Evolutionary conservation across 2,888 invertebrate genomes (phyloP).

Genomic region (Pachliopta kotzebuea): DNA sequence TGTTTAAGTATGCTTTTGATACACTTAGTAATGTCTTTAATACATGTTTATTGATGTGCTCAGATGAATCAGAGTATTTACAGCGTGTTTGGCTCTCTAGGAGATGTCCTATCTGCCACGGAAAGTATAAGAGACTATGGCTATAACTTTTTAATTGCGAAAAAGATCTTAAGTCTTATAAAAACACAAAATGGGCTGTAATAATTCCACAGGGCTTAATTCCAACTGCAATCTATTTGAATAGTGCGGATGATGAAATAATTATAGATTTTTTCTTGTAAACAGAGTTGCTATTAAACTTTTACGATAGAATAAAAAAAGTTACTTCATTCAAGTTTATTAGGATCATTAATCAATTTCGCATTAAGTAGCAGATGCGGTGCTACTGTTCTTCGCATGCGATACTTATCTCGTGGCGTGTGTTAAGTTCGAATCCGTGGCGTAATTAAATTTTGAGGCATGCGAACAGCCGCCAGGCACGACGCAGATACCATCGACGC

Average conservation of each 20-base stretch:
- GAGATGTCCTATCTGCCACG: too few species aligned
- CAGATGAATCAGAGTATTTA: background rate
- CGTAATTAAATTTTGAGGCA: constrained; percentile 67
- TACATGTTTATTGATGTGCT: background rate
- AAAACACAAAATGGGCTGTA: too few species aligned
- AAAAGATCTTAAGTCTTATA: too few species aligned
- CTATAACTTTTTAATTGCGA: too few species aligned
- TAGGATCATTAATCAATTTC: constrained; percentile 18
- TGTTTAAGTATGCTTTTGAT: constrained; percentile 33
- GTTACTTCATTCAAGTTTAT: too few species aligned
- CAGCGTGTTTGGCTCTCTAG: background rate
- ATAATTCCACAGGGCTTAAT: too few species aligned
- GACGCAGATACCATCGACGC: constrained; percentile 55
- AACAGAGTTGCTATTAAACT: too few species aligned
- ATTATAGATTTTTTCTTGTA: too few species aligned
- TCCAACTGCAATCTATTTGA: too few species aligned
- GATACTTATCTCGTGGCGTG: constrained; percentile 43
- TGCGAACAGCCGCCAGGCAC: constrained; percentile 44
- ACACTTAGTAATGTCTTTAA: constrained; percentile 20
- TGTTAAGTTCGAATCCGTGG: constrained; percentile 59
- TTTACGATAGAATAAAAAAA: too few species aligned
- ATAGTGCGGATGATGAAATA: too few species aligned
- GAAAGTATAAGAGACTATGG: too few species aligned
- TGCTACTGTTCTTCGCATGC: constrained; percentile 13
- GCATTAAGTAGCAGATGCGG: constrained; percentile 17